A percentile compares a stretch with the other conserved stretches of the same genome.
phyloP scores from a whole-genome alignment of 1,140 invertebrate species.

The Streblospio benedicti region DNA sequence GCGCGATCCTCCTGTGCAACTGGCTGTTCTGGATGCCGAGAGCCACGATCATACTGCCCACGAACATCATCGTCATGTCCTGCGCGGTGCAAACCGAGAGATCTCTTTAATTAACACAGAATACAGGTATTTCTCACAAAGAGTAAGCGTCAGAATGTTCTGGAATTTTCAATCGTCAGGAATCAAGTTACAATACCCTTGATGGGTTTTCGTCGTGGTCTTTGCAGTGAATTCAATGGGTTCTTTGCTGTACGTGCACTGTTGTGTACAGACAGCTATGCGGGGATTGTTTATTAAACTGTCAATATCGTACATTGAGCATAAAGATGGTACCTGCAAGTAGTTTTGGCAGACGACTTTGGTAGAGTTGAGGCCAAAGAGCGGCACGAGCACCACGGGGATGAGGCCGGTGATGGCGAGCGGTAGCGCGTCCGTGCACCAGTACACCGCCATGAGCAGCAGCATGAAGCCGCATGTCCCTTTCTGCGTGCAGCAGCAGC shows the following conservation, averaged over 20 bases:
- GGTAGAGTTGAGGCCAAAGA: slow-evolving; percentile 12
- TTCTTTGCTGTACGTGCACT: no score
- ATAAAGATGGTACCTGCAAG: neutral
- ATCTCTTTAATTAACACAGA: no score
- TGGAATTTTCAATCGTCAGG: no score
- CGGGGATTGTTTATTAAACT: no score
- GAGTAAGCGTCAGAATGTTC: no score
- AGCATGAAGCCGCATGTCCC: slow-evolving; percentile 62
- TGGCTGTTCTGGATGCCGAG: slow-evolving; percentile 75
- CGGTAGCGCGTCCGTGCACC: slow-evolving; percentile 71
- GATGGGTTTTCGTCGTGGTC: no score
- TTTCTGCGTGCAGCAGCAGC: slow-evolving; percentile 1
- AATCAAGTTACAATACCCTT: no score
- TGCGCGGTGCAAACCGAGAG: slow-evolving; percentile 22
- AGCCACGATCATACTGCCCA: slow-evolving; percentile 65
- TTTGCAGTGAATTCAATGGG: no score
- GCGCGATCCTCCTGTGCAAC: slow-evolving; percentile 72
- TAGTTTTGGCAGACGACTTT: neutral
- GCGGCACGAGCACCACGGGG: slow-evolving; percentile 69
- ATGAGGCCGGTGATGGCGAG: slow-evolving; percentile 69
- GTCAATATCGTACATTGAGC: no score
- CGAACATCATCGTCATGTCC: slow-evolving; percentile 77
- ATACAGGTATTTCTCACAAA: no score
- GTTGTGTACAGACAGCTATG: no score
- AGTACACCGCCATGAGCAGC: slow-evolving; percentile 69